Evolutionary conservation across 2,797 vertebrate genomes (phyloP), one percentile per base, ranked within the genome.

Genomic region (Lemur catta): DNA sequence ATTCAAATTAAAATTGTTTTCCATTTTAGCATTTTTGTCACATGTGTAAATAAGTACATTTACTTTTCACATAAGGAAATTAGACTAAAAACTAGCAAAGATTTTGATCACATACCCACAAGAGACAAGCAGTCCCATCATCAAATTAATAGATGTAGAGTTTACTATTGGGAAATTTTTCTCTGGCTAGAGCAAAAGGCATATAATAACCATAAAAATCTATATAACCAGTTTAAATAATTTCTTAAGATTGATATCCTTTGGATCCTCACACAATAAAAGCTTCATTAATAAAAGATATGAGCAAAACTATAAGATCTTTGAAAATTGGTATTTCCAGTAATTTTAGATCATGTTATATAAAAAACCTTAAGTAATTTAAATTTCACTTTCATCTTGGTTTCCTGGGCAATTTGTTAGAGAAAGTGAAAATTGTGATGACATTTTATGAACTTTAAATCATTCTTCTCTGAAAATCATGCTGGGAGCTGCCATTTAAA

Each of bases 371-470:
- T 88, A 93, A 90, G 57, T 61, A 17, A 22, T n/a, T 93, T 69
- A 87, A 85, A 41, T 95, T 91, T 97, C 79, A 85, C 55, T 97
- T 97, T 96, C n/a, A 41, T 96, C 24, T 85, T 94, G 35, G 82
- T 93, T 96, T 97, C 65, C 69, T 94, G 72, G 76, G 26, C 95
- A 97, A 95, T 96, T 96, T 96, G 75, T 95, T 95, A 94, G 95
- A 95, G 93, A 91, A 87, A 95, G 67, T 81, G 50, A 61, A 92
- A 94, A n/a, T 69, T 69, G 46, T 93, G 86, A 93, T 97, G 96
- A 97, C 96, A 97, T 97, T 97, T 98, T 97, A 90, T 96, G 95
- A 97, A 98, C 96, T 97, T 97, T 97, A 96, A 95, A 72, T 84
- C 80, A 81, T 91, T 91, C 86, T 97, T 65, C 46, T 97, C 95